These are phyloP conservation scores for Heloderma charlesbogerti DNA, from an alignment of 2,113 vertebrate genomes.

Conservation along the genomic window DNA sequence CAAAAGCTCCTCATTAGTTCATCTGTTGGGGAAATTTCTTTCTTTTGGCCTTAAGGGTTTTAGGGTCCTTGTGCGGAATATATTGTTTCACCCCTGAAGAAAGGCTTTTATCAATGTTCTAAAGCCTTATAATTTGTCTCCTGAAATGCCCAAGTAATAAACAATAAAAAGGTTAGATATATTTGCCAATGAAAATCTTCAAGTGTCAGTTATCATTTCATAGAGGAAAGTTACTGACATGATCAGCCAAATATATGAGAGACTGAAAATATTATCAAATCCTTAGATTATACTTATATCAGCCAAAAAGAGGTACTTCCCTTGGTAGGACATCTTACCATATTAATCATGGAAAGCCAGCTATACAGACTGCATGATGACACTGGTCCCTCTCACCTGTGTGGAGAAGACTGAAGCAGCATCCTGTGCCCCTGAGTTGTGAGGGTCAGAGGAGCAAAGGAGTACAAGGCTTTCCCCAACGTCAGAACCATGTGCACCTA, in stretches of 20 bases:
- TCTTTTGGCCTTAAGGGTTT: neutral
- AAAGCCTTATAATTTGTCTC: neutral
- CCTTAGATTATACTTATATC: neutral
- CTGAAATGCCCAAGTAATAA: neutral
- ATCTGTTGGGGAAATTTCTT: neutral
- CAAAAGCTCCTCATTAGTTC: slow-evolving; percentile 35
- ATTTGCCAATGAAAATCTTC: neutral
- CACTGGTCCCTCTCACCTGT: too few relatives aligned
- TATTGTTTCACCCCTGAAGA: neutral
- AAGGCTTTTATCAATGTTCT: neutral
- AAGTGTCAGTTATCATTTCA: neutral
- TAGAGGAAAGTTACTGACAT: neutral
- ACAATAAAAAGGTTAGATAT: neutral
- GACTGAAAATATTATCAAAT: neutral
- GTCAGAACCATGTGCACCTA: too few relatives aligned
- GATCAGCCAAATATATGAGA: neutral
- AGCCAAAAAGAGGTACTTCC: neutral
- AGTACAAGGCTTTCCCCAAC: too few relatives aligned
- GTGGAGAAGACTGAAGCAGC: neutral
- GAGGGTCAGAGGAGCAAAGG: neutral
- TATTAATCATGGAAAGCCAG: neutral
- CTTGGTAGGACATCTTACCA: neutral
- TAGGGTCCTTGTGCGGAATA: neutral
- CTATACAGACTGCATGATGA: too few relatives aligned
- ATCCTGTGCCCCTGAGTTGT: too few relatives aligned